Conservation (phyloP, 2,113 vertebrate species). For the Oncorhynchus kisutch region DNA sequence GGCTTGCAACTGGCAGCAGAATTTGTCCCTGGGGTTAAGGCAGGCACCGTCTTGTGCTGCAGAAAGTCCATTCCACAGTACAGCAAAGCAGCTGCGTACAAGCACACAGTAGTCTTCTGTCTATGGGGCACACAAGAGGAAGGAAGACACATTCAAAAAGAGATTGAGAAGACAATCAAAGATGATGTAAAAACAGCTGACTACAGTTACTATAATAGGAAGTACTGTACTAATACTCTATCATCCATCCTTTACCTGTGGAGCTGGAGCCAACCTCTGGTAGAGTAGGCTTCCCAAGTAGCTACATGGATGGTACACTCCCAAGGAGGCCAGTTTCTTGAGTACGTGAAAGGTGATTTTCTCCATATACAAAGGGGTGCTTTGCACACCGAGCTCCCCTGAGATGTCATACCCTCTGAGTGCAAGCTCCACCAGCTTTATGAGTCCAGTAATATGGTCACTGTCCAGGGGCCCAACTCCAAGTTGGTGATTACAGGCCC, state of each 20-base stretch:
- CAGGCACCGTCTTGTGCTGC: slow-evolving; percentile 31
- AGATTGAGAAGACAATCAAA: background rate
- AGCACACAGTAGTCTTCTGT: slow-evolving; percentile 71
- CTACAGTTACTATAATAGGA: background rate
- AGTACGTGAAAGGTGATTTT: slow-evolving; percentile 86
- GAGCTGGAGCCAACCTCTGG: slow-evolving; percentile 55
- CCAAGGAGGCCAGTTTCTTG: slow-evolving; percentile 64
- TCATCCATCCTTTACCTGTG: slow-evolving; percentile 36
- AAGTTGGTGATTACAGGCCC: slow-evolving; percentile 82
- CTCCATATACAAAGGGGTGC: slow-evolving; percentile 82
- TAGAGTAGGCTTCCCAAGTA: slow-evolving; percentile 71
- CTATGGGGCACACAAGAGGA: slow-evolving; percentile 37
- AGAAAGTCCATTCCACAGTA: slow-evolving; percentile 77
- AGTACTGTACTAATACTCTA: background rate
- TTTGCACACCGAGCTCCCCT: slow-evolving; percentile 46
- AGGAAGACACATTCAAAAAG: slow-evolving; percentile 9
- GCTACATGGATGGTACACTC: slow-evolving; percentile 46
- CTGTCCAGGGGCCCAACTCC: slow-evolving; percentile 47
- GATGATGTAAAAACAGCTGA: background rate
- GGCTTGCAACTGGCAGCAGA: slow-evolving; percentile 74
- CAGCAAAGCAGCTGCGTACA: slow-evolving; percentile 73
- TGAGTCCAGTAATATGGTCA: slow-evolving; percentile 60
- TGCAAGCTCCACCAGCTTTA: slow-evolving; percentile 77
- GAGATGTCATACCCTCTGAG: slow-evolving; percentile 71
- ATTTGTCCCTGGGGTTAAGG: slow-evolving; percentile 34